A percentile compares a stretch with the other conserved stretches of the same genome.
Evolutionary conservation across 1,140 invertebrate genomes (phyloP).

Genomic region (Euura saliciscinereae): DNA sequence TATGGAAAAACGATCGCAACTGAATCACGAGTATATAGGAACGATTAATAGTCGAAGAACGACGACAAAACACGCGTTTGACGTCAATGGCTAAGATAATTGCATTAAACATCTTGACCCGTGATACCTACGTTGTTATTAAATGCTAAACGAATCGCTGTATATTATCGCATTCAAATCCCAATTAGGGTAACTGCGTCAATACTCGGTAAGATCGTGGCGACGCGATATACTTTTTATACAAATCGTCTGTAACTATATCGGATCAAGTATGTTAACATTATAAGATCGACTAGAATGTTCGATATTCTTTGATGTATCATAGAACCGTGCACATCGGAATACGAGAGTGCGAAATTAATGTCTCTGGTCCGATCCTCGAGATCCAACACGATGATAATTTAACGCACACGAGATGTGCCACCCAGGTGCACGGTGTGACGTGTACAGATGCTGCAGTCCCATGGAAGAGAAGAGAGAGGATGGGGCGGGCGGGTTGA

Average conservation of each 20-base stretch:
- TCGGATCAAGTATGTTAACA: background rate
- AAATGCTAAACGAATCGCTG: background rate
- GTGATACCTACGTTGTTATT: background rate
- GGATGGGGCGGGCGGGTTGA: background rate
- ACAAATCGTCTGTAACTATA: background rate
- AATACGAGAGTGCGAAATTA: background rate
- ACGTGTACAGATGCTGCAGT: background rate
- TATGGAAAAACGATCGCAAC: no score
- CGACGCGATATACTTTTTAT: no score
- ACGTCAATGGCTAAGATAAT: conserved; percentile 1
- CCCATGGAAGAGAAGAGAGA: background rate
- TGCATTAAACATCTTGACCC: background rate
- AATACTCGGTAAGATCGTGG: no score
- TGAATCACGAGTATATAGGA: background rate
- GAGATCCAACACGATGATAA: conserved; percentile 1
- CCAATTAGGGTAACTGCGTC: no score
- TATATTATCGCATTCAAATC: background rate
- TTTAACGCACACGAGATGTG: conserved; percentile 7
- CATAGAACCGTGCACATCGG: background rate
- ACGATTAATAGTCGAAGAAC: background rate
- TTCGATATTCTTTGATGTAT: background rate
- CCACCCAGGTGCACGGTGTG: conserved; percentile 1
- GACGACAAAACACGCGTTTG: background rate
- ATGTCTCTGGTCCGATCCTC: background rate
- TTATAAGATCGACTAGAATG: background rate